Percentiles rank a stretch among this genome's conserved stretches.
Evolutionary conservation across 2,113 vertebrate species (phyloP).

Genomic region (Ochotona curzoniae): DNA sequence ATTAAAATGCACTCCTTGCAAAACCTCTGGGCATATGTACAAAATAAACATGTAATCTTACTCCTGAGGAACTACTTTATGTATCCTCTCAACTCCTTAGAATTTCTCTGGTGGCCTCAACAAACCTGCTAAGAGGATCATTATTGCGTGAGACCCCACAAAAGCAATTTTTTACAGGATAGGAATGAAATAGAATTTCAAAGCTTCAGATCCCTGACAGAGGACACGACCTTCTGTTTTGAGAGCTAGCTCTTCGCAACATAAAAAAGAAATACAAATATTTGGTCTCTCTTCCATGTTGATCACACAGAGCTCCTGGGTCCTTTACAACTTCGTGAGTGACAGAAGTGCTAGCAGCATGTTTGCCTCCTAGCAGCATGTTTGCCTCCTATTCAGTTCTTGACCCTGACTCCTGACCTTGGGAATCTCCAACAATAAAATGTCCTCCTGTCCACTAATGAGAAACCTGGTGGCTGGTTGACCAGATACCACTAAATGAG

Average conservation of each 20-base stretch:
- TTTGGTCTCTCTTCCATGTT: background rate
- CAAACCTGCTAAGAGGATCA: background rate
- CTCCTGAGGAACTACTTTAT: conserved; percentile 62
- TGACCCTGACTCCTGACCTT: background rate
- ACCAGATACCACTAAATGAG: background rate
- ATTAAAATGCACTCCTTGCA: conserved; percentile 50
- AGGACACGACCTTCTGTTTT: background rate
- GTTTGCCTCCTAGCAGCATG: background rate
- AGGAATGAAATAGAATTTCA: conserved; percentile 12
- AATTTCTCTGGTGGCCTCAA: conserved; percentile 25
- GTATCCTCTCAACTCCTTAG: conserved; percentile 30
- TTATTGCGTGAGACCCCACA: background rate
- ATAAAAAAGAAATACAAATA: background rate
- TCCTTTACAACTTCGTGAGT: background rate
- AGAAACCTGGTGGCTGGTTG: background rate
- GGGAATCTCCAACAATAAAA: background rate
- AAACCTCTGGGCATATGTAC: conserved; percentile 53
- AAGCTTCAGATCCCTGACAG: background rate
- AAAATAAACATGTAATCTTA: conserved; percentile 60
- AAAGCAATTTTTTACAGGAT: conserved; percentile 26
- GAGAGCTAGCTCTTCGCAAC: background rate
- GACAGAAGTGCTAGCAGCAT: background rate
- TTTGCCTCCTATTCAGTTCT: background rate
- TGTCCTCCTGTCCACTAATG: background rate
- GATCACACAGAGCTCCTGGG: background rate